Evolutionary conservation across 92 coral and sea anemone genomes (phyloP), one percentile per base, ranked within the genome.

Genomic region (Hydrozoanthus gracilis): DNA sequence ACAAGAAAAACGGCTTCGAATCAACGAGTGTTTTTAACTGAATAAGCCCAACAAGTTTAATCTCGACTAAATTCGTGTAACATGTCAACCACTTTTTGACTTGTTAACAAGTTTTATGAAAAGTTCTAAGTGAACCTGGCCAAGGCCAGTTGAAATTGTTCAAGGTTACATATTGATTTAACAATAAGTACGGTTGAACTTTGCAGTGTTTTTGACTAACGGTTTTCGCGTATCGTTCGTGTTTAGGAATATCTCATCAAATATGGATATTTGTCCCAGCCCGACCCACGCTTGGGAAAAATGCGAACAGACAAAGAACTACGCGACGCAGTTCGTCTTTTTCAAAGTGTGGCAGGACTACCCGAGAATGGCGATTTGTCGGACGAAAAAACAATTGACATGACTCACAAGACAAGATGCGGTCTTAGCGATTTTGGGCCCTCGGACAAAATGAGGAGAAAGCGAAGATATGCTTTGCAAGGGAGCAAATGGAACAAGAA

Each of bases 351-450:
- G 56, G 95, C 95, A 8, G 98, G 96, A 7, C 70, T 91, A 8
- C 60, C 89, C 7, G 98, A 84, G 71, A 95, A 96, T 8, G 98
- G 99, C 4, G 86, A 72, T 4, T 55, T 96, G 7, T 75, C 89
- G 5, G 93, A 96, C 48, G 93, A 92, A 8, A 86, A 79, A 3
- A 93, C 99, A 3, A 83, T 95, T 76, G 58, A 76, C 9, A 73
- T 93, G 83, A 94, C 95, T 60, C 91, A 92, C 2, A 78, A 67
- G 27, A 75, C 91, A 8, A 88, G 99, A 51, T 96, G 99, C 49
- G 98, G 95, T 13, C 56, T 96, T 83, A 84, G 95, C 44, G 99
- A 96, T 78, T 86, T 91, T 58, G 95, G 99, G 45, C 94, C 96
- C 7, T 83, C 98, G 7, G 99, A 96, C 77, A 88, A 74, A 6